Evolutionary conservation across 2,113 vertebrate genomes (phyloP).

Genomic region (Aleadryas rufinucha): DNA sequence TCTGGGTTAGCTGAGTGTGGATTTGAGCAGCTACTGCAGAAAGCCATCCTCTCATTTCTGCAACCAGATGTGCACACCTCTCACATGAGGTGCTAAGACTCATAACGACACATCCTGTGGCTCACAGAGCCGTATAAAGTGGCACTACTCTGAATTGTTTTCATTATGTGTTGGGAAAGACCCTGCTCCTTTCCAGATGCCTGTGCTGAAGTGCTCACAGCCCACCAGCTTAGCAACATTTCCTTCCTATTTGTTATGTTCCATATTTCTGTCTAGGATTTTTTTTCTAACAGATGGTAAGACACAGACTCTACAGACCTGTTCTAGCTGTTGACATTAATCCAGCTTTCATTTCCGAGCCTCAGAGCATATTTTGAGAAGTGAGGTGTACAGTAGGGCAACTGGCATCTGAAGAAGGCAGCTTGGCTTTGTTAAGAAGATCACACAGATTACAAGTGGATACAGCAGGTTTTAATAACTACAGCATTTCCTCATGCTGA

Average conservation of each 20-base stretch:
- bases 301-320: neutral
- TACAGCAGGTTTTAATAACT: constrained; percentile 9
- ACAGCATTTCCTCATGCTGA: neutral
- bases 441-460: neutral
- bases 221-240: neutral
- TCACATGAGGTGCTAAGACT: neutral
- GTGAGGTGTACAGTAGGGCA: neutral
- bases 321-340: neutral
- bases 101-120: neutral
- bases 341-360: neutral
- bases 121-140: neutral
- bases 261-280: neutral
- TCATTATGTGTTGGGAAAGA: neutral
- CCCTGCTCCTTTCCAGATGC: constrained; percentile 4
- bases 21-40: neutral
- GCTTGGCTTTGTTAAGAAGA: constrained; percentile 8
- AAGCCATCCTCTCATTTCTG: neutral
- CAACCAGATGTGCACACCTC: neutral
- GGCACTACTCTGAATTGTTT: neutral
- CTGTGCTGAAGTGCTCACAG: neutral
- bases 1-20: neutral
- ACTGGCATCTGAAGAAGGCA: neutral
- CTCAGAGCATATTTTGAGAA: neutral
- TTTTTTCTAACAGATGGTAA: constrained; percentile 1
- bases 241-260: constrained; percentile 3